Conservation (phyloP, 2,113 vertebrate species). For the Ibidorhyncha struthersii region DNA sequence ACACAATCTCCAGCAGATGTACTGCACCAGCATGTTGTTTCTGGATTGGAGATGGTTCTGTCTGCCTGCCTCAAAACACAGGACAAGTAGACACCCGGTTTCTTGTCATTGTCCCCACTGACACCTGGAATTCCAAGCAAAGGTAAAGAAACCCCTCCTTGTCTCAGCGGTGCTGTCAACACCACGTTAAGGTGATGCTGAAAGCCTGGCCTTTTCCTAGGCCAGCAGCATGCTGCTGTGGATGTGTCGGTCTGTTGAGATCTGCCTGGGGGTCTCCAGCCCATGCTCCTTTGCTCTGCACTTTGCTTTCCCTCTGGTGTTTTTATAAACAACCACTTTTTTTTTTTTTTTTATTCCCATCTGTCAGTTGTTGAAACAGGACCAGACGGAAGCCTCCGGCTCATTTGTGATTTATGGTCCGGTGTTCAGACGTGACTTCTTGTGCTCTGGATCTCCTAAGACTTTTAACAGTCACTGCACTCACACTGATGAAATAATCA, state of each 20-base stretch:
- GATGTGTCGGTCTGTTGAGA: neutral
- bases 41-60: neutral
- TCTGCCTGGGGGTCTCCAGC: neutral
- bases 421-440: neutral
- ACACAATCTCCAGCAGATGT: neutral
- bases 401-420: neutral
- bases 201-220: neutral
- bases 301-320: neutral
- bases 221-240: rapidly evolving
- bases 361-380: neutral
- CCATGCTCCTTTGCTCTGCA: rapidly evolving
- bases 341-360: neutral
- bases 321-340: neutral
- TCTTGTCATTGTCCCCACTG: neutral
- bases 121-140: neutral
- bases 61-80: rapidly evolving
- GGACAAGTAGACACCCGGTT: neutral
- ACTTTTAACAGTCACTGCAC: neutral
- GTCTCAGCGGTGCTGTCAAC: neutral
- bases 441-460: neutral
- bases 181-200: neutral
- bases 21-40: rapidly evolving
- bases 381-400: neutral
- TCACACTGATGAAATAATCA: neutral
- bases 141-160: neutral